A percentile compares a stretch with the other conserved stretches of the same genome.
phyloP scores from a whole-genome alignment of 1,140 invertebrate genomes.

The Drosophila nannoptera region DNA sequence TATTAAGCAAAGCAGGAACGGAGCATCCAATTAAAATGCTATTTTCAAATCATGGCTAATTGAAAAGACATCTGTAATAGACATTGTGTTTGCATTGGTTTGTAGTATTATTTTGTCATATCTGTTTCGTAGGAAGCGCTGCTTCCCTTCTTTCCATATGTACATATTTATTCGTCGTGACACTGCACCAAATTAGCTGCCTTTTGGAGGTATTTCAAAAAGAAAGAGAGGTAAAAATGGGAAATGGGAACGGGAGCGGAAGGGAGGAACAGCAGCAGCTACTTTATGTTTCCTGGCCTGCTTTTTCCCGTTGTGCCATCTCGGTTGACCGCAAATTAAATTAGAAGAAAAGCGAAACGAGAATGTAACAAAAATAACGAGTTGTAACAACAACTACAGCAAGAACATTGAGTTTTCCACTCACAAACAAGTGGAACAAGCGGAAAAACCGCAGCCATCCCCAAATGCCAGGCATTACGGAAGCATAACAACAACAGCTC shows the following conservation, averaged over 20 bases:
- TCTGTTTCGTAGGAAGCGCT: neutral
- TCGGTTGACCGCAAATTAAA: constrained; percentile 76
- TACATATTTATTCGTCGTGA: neutral
- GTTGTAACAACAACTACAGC: constrained; percentile 47
- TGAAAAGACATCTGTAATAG: too few relatives aligned
- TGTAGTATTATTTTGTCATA: too few relatives aligned
- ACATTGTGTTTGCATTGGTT: too few relatives aligned
- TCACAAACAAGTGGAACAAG: constrained; percentile 17
- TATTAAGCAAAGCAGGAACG: constrained; percentile 8
- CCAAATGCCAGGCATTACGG: constrained; percentile 40
- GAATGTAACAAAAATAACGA: constrained; percentile 57
- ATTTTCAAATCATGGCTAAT: constrained; percentile 30
- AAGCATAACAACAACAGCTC: constrained; percentile 29
- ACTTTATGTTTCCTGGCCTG: constrained; percentile 30
- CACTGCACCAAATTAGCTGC: constrained; percentile 36
- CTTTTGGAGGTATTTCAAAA: constrained; percentile 4
- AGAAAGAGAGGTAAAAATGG: neutral
- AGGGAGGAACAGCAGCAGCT: constrained; percentile 8
- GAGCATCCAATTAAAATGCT: constrained; percentile 43
- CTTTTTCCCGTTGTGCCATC: constrained; percentile 54
- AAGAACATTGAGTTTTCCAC: constrained; percentile 28
- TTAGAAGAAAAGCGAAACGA: constrained; percentile 66
- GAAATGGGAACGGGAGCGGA: neutral
- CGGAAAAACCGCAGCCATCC: constrained; percentile 48
- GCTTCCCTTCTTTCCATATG: neutral